Evolutionary conservation across 2,888 invertebrate species (phyloP), one percentile per base, ranked within the genome.

Genomic region (Nowickia ferox): DNA sequence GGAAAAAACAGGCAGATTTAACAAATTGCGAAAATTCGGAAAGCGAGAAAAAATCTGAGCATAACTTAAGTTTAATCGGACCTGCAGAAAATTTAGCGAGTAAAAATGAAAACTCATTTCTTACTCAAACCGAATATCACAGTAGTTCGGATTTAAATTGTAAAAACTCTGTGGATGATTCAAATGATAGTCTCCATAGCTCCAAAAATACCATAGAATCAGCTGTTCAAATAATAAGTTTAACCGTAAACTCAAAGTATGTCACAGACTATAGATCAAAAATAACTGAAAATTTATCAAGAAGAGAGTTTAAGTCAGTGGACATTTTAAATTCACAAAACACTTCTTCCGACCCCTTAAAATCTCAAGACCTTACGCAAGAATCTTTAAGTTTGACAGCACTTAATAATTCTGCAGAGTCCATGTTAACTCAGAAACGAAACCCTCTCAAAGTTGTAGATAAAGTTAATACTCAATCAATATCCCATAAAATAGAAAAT

Each of bases 211-310:
- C 38, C 0, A 17, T 4, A 61, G 42, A 30, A 66, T 5, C 38
- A 6, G 9, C 46, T 66, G 15, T 66, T 2, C 38, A 19, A 8
- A 48, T 15, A 38, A 30, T 78, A 22, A 22, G 68, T 53, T 79
- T 71, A 79, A 79, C 15, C 6, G 53, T 71, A 6, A 71, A 71
- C 51, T 44, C 69, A 17, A 61, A 71, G 17, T 79, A 71, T 71
- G 59, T 74, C 3, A 74, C 66, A 13, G 81, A 74, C 9, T 81
- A 75, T 40, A 40, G 57, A 38, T 68, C 66, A 30, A 40, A 81
- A 66, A 77, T 77, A 17, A 71, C 65, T 1, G 5, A 59, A 59
- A 63, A 77, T 65, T 66, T 77, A 10, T 46, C 65, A 17, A 1
- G 0, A 3, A 55, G 10, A 13, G 66, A 48, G 51, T 10, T 48